phyloP scores from a whole-genome alignment of 2,888 invertebrate genomes.

The Ormia ochracea region DNA sequence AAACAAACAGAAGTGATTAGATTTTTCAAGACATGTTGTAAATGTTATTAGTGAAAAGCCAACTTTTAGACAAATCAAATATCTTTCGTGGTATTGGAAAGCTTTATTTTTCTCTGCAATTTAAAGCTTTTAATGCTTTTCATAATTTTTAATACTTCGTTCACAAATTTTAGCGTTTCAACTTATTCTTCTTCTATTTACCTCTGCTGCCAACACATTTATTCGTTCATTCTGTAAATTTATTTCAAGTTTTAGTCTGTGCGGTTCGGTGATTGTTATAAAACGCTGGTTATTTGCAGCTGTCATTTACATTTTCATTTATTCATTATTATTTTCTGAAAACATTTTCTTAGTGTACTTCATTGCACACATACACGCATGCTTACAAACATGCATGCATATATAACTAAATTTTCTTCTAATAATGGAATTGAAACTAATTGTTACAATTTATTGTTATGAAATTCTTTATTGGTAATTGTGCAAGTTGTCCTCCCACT shows the following conservation, averaged over 20 bases:
- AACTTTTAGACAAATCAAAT: background rate
- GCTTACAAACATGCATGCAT: background rate
- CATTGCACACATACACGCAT: background rate
- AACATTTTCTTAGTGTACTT: background rate
- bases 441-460: slow-evolving; percentile 49
- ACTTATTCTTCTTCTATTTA: slow-evolving; percentile 1
- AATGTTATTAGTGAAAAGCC: background rate
- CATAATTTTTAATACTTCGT: slow-evolving; percentile 14
- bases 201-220: slow-evolving; percentile 14
- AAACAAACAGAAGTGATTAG: background rate
- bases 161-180: slow-evolving; percentile 13
- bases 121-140: slow-evolving; percentile 16
- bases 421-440: slow-evolving; percentile 46
- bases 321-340: background rate
- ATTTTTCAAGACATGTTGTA: background rate
- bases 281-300: slow-evolving; percentile 38
- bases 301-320: slow-evolving; percentile 35
- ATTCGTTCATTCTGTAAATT: slow-evolving; percentile 10
- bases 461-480: slow-evolving; percentile 7
- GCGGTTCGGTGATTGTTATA: slow-evolving; percentile 5
- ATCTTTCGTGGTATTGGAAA: background rate
- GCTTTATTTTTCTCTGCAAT: background rate
- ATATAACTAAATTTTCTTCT: slow-evolving; percentile 7
- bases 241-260: slow-evolving; percentile 31
- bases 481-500: background rate